Conservation (phyloP, 2,888 invertebrate genomes). For the Himalopsyche tibetana region DNA sequence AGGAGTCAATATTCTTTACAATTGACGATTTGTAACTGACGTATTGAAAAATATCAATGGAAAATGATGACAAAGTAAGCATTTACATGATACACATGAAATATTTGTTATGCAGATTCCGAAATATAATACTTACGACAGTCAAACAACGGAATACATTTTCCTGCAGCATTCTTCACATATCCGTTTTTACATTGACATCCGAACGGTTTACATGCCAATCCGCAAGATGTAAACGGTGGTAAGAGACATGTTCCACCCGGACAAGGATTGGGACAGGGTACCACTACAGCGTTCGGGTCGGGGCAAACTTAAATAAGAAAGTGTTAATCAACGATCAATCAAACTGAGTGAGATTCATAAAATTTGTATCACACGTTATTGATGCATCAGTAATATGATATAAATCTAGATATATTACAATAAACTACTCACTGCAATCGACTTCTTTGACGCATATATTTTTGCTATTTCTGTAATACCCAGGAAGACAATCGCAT, state of each 20-base stretch:
- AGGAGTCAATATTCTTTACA: no score
- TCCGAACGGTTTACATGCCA: constrained; percentile 19
- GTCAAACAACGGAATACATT: constrained; percentile 36
- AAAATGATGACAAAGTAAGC: no score
- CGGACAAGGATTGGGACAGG: constrained; percentile 57
- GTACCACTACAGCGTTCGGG: constrained; percentile 55
- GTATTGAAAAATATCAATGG: no score
- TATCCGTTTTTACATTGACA: constrained; percentile 56
- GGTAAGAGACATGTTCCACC: constrained; percentile 55
- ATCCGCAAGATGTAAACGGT: constrained; percentile 12
- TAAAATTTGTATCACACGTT: no score
- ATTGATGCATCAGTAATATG: no score
- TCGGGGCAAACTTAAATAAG: constrained; percentile 48
- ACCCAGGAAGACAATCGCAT: constrained; percentile 54
- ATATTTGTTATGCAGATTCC: no score
- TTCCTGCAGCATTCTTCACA: constrained; percentile 46
- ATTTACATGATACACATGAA: no score
- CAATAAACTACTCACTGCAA: constrained; percentile 15
- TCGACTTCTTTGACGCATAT: constrained; percentile 50
- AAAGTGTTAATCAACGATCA: no score
- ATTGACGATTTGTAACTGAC: no score
- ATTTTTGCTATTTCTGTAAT: constrained; percentile 46
- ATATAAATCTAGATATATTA: no score
- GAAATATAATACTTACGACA: constrained; percentile 53
- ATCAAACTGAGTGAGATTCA: no score